phyloP scores from a whole-genome alignment of 2,113 vertebrate species.

The Phalacrocorax pelagicus region DNA sequence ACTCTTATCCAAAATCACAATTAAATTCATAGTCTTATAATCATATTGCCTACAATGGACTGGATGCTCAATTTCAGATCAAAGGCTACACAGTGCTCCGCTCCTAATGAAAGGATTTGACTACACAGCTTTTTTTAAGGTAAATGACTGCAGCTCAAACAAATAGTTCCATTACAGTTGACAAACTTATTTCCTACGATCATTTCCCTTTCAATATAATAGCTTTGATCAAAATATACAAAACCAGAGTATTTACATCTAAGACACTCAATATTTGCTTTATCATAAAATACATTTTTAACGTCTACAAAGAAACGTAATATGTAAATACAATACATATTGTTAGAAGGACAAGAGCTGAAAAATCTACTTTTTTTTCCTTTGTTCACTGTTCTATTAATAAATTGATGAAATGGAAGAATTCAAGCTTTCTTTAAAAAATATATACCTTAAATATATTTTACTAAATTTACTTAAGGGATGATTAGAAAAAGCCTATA shows the following conservation, averaged over 20 bases:
- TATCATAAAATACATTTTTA: not conserved
- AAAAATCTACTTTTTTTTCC: not conserved
- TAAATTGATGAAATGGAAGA: not conserved
- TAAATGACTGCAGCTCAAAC: not conserved
- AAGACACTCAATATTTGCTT: not conserved
- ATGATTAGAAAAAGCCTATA: not conserved
- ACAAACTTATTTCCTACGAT: not conserved
- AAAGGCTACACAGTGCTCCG: not conserved
- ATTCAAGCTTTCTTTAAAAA: not conserved
- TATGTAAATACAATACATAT: not conserved
- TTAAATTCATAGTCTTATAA: not conserved
- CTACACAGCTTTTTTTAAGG: not conserved
- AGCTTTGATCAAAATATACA: not conserved
- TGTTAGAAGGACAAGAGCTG: too few relatives aligned
- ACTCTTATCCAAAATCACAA: not conserved
- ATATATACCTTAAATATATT: not conserved
- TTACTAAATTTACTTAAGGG: not conserved
- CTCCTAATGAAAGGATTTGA: not conserved
- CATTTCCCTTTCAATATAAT: not conserved
- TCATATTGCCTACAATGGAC: not conserved
- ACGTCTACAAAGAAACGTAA: not conserved
- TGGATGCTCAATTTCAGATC: not conserved
- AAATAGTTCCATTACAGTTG: too few relatives aligned
- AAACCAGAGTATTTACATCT: not conserved
- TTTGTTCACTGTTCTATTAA: not conserved